These are phyloP conservation scores for Tarsius wallacei DNA, from an alignment of 2,797 vertebrate species.

Conservation along the genomic window DNA sequence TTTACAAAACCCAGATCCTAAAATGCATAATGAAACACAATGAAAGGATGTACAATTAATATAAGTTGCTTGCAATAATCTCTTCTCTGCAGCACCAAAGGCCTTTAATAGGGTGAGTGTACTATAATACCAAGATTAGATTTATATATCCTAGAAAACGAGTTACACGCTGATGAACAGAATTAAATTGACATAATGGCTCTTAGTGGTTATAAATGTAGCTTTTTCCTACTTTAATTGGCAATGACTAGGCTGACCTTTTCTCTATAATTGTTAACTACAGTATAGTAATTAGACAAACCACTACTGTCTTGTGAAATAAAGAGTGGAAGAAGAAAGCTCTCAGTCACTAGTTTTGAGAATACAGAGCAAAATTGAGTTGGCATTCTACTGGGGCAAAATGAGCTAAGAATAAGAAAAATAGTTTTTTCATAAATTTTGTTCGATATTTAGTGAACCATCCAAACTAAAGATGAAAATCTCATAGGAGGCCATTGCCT, in stretches of 20 bases:
- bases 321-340: slow-evolving; percentile 70
- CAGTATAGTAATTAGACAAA: slow-evolving; percentile 91
- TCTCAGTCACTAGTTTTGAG: slow-evolving; percentile 63
- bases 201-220: slow-evolving; percentile 87
- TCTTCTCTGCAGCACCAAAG: slow-evolving; percentile 86
- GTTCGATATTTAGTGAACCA: neutral
- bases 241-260: slow-evolving; percentile 93
- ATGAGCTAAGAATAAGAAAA: slow-evolving; percentile 52
- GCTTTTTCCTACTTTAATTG: slow-evolving; percentile 91
- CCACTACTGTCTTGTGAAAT: slow-evolving; percentile 77
- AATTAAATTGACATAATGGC: slow-evolving; percentile 89
- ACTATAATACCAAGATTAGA: slow-evolving; percentile 85
- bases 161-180: slow-evolving; percentile 85
- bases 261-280: slow-evolving; percentile 92
- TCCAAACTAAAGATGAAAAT: slow-evolving; percentile 4
- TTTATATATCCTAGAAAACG: slow-evolving; percentile 87
- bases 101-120: slow-evolving; percentile 82
- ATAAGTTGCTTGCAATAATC: slow-evolving; percentile 88
- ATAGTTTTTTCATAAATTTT: neutral
- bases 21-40: slow-evolving; percentile 82
- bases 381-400: slow-evolving; percentile 6
- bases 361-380: slow-evolving; percentile 1
- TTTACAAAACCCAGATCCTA: slow-evolving; percentile 83
- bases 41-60: slow-evolving; percentile 89
- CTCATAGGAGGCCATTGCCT: neutral